Evolutionary conservation across 2,888 invertebrate genomes (phyloP).

Genomic region (Agrochola lota): DNA sequence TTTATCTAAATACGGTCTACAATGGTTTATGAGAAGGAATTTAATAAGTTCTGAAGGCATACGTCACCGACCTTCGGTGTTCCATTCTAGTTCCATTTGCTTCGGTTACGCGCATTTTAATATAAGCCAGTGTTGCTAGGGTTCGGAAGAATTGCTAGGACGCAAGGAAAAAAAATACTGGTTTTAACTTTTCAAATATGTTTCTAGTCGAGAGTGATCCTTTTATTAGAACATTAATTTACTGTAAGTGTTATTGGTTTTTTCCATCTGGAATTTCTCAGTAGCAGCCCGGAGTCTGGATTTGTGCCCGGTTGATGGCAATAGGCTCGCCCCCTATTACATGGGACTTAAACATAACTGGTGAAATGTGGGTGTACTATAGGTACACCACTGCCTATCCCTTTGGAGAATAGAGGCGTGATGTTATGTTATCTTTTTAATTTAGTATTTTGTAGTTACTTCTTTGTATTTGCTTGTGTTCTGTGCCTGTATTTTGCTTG

Average conservation of each 20-base stretch:
- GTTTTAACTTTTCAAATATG: too few relatives aligned
- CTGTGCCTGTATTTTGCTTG: neutral
- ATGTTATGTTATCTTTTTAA: too few relatives aligned
- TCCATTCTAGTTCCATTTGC: constrained; percentile 71
- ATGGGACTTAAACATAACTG: too few relatives aligned
- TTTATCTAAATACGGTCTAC: neutral
- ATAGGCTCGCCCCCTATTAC: too few relatives aligned
- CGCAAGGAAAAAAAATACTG: constrained; percentile 1
- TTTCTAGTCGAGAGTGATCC: neutral
- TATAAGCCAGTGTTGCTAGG: constrained; percentile 70
- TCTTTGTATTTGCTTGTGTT: neutral
- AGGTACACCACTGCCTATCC: too few relatives aligned
- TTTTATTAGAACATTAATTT: neutral
- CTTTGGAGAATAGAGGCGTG: too few relatives aligned
- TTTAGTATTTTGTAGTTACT: neutral
- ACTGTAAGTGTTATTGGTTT: too few relatives aligned
- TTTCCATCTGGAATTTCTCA: too few relatives aligned
- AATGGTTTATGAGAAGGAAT: constrained; percentile 61
- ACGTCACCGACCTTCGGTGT: constrained; percentile 73
- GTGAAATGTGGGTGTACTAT: too few relatives aligned
- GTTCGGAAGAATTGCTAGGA: constrained; percentile 1
- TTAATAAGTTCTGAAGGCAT: constrained; percentile 67
- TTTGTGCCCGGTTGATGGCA: too few relatives aligned
- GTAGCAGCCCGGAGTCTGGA: too few relatives aligned
- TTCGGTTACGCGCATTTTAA: constrained; percentile 71